Base-by-base conservation (phyloP, 1,140 invertebrate genomes). In the Drosophila persimilis region DNA sequence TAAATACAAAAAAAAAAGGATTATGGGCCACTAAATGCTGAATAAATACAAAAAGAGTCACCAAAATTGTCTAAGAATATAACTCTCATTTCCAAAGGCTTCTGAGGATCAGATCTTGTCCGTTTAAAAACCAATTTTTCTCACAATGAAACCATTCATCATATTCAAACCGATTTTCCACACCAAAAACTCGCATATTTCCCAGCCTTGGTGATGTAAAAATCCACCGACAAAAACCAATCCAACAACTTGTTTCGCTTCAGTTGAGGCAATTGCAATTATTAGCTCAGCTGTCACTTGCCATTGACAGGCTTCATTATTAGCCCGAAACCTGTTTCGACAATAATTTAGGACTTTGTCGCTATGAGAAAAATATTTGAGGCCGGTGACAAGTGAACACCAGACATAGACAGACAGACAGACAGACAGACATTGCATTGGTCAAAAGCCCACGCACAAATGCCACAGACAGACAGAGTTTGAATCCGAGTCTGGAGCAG, bases 231-330 rank as follows among this genome's bases (percentile, higher is more conserved):
- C 48, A 7, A 24, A 41, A 39, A 22, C 39, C n/a, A 35, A 55
- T 44, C 53, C 1, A 39, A 43, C 6, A 29, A 45, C 17, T 50
- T 35, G 8, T 35, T 17, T 31, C 13, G 11, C n/a, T 15, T 31
- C 15, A 52, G 41, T 11, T 51, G 43, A 52, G 39, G 31, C 50
- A 59, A 62, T 51, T 51, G 66, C 66, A 65, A 75, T 78, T 76
- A 76, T 78, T 58, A 75, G 67, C 76, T 72, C 62, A 62, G 31
- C 61, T 70, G 74, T 77, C 76, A 48, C 20, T 43, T 62, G 57
- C 22, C 59, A 61, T 61, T 77, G 78, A 73, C 73, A 77, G 73
- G 55, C 73, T 76, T 80, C 67, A 73, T 80, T 80, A 73, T 80
- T 62, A 79, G 45, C 44, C 22, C 24, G 13, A 80, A 81, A 81